These are phyloP conservation scores for Gobionotothen gibberifrons DNA, from an alignment of 2,797 vertebrate species.

Conservation along the genomic window DNA sequence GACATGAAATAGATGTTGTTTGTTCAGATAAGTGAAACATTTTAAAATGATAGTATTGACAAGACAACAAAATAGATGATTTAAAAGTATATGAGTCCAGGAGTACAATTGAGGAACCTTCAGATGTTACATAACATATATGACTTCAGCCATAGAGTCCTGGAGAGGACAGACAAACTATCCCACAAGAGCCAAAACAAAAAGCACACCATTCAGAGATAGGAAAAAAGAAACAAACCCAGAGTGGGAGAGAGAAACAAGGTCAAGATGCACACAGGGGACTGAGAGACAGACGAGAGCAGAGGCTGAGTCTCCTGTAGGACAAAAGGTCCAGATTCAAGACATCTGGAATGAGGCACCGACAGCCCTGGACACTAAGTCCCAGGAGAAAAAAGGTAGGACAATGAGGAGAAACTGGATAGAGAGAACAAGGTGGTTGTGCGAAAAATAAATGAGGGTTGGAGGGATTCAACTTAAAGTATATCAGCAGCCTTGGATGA, in stretches of 20 bases:
- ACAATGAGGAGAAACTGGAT: not conserved
- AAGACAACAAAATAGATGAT: not conserved
- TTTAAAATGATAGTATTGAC: not conserved
- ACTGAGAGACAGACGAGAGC: not conserved
- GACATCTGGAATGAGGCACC: not conserved
- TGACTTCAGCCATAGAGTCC: not conserved
- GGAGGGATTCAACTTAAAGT: too few species aligned
- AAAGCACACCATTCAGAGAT: not conserved
- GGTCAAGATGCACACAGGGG: not conserved
- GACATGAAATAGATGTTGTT: not conserved
- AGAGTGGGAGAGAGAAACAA: not conserved
- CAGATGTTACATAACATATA: not conserved
- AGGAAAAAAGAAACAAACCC: not conserved
- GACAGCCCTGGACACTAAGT: not conserved
- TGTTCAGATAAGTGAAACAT: not conserved
- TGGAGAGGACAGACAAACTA: not conserved
- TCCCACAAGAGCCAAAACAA: not conserved
- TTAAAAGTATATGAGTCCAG: not conserved
- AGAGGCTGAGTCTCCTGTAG: constrained; percentile 3
- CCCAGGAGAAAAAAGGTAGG: not conserved
- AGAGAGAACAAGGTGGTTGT: not conserved
- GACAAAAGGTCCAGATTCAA: not conserved
- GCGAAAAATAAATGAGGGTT: too few species aligned
- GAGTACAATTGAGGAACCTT: not conserved
- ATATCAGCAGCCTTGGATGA: too few species aligned